Conservation (phyloP, 2,888 invertebrate genomes). For the Cyclophora albipunctata region DNA sequence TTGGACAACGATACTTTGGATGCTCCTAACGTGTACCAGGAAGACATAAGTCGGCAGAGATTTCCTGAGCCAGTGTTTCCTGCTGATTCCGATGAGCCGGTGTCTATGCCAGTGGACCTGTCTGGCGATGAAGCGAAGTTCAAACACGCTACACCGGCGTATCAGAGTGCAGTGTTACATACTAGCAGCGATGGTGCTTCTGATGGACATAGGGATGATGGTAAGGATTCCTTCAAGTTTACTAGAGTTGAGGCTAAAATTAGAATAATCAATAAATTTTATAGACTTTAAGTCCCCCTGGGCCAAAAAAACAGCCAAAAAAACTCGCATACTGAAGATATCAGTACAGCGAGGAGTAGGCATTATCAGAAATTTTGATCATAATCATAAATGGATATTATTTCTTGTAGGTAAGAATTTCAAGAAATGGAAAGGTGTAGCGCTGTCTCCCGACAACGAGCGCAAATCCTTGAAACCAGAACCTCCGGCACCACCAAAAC, state of each 20-base stretch:
- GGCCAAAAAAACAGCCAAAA: too few relatives aligned
- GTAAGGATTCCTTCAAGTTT: slow-evolving; percentile 25
- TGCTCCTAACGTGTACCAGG: slow-evolving; percentile 75
- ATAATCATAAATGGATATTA: too few relatives aligned
- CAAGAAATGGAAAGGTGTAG: slow-evolving; percentile 86
- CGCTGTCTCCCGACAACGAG: slow-evolving; percentile 80
- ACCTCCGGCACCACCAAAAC: slow-evolving; percentile 25
- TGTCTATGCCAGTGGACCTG: slow-evolving; percentile 60
- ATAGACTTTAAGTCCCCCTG: too few relatives aligned
- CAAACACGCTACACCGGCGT: slow-evolving; percentile 83
- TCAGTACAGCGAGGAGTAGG: too few relatives aligned
- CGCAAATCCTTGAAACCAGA: slow-evolving; percentile 46
- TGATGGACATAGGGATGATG: slow-evolving; percentile 62
- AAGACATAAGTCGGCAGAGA: slow-evolving; percentile 52
- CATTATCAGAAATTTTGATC: too few relatives aligned
- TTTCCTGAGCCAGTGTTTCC: slow-evolving; percentile 53
- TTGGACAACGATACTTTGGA: slow-evolving; percentile 79
- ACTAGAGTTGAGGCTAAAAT: too few relatives aligned
- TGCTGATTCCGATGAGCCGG: slow-evolving; percentile 60
- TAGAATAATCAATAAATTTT: too few relatives aligned
- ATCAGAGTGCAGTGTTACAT: slow-evolving; percentile 83
- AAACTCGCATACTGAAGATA: too few relatives aligned
- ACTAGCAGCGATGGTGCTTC: slow-evolving; percentile 52
- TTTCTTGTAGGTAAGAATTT: slow-evolving; percentile 69
- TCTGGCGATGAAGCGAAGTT: slow-evolving; percentile 72